A percentile compares a stretch with the other conserved stretches of the same genome.
These are phyloP conservation scores for Phaetusa simplex DNA, from an alignment of 2,113 vertebrate genomes.

Conservation along the genomic window DNA sequence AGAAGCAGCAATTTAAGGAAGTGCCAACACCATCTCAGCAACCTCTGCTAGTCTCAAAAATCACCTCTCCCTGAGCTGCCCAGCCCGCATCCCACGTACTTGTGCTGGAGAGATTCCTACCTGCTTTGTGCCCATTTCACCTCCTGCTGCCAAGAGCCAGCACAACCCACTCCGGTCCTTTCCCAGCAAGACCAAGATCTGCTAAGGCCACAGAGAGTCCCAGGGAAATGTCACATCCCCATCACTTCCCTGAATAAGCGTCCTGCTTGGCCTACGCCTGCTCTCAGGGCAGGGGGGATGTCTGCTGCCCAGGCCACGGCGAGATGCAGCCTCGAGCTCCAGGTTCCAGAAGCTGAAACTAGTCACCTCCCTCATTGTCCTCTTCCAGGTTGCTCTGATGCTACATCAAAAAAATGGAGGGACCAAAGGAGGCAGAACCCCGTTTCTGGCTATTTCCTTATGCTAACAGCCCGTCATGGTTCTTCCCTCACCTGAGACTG, in stretches of 20 bases:
- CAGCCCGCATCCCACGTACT: accelerated
- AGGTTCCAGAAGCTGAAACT: not conserved
- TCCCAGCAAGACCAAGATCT: not conserved
- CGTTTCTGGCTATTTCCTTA: not conserved
- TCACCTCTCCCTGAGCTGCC: not conserved
- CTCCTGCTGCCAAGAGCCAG: not conserved
- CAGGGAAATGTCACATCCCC: not conserved
- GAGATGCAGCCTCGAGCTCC: not conserved
- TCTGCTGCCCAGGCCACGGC: not conserved
- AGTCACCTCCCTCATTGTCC: not conserved
- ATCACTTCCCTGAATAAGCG: accelerated
- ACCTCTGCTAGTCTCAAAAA: not conserved
- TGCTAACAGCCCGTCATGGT: not conserved
- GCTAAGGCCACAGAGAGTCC: not conserved
- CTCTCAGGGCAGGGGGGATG: not conserved
- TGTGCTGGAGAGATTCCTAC: not conserved
- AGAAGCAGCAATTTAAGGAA: not conserved
- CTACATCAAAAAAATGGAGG: not conserved
- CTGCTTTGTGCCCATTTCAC: not conserved
- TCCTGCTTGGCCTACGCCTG: not conserved
- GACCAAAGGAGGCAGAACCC: not conserved
- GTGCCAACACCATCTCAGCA: not conserved
- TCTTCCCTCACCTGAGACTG: not conserved
- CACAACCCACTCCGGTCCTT: not conserved
- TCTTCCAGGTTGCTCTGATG: not conserved